Evolutionary conservation across 2,888 invertebrate species (phyloP).

Genomic region (Ennomos quercinarius): DNA sequence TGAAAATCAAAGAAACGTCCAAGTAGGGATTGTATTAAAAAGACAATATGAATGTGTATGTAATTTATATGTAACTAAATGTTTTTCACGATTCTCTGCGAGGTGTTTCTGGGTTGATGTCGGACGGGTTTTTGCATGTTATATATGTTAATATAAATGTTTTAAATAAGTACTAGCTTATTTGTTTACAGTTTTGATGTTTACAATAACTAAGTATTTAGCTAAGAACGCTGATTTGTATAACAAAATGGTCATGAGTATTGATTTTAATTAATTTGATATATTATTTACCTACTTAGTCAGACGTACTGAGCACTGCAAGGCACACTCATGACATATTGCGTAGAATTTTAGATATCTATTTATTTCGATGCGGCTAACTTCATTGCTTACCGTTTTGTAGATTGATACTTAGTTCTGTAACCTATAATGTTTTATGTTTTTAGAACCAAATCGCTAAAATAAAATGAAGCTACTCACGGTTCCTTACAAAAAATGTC

Average conservation of each 20-base stretch:
- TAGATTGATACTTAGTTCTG: no score
- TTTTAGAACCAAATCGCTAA: not conserved
- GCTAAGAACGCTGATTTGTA: constrained; percentile 3
- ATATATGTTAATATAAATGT: constrained; percentile 18
- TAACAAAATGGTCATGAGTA: not conserved
- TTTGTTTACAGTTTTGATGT: constrained; percentile 32
- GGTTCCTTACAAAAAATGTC: no score
- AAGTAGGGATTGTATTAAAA: constrained; percentile 70
- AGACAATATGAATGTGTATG: constrained; percentile 74
- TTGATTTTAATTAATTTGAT: not conserved
- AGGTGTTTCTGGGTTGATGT: constrained; percentile 38
- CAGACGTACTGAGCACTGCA: constrained; percentile 46
- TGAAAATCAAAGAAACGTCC: constrained; percentile 79
- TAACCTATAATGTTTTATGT: no score
- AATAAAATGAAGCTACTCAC: no score
- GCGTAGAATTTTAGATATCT: constrained; percentile 27
- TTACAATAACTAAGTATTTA: constrained; percentile 34
- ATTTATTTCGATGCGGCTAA: constrained; percentile 24
- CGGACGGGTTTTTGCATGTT: constrained; percentile 39
- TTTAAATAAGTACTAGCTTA: constrained; percentile 10
- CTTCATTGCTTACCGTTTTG: constrained; percentile 13
- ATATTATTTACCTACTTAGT: constrained; percentile 21
- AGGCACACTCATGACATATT: constrained; percentile 52
- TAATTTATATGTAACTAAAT: constrained; percentile 31
- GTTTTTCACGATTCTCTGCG: constrained; percentile 30